A percentile compares a stretch with the other conserved stretches of the same genome.
These are phyloP conservation scores for Ellobium chinense DNA, from an alignment of 2,888 invertebrate genomes.

Conservation along the genomic window DNA sequence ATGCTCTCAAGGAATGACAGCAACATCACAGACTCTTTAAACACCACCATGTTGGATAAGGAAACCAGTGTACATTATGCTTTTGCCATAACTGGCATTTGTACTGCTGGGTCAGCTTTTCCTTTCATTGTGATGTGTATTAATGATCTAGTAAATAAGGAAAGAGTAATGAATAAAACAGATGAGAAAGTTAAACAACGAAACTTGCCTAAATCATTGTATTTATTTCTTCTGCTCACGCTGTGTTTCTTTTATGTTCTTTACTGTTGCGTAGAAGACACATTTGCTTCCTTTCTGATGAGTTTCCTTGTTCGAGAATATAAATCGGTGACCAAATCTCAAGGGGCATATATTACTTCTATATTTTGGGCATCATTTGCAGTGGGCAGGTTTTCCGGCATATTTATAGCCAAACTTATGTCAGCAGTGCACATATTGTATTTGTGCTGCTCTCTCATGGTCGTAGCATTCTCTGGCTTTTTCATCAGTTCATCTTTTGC, in stretches of 20 bases:
- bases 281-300: constrained; percentile 76
- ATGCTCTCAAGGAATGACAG: constrained; percentile 60
- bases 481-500: constrained; percentile 22
- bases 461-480: constrained; percentile 24
- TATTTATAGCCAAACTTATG: constrained; percentile 74
- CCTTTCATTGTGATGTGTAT: constrained; percentile 49
- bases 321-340: constrained; percentile 64
- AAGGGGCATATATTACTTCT: constrained; percentile 74
- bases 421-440: constrained; percentile 61
- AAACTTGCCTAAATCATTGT: constrained; percentile 47
- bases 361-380: constrained; percentile 79
- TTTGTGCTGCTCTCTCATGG: constrained; percentile 34
- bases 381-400: constrained; percentile 73
- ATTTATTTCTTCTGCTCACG: constrained; percentile 65
- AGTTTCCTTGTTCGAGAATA: constrained; percentile 74
- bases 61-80: constrained; percentile 48
- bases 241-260: constrained; percentile 73
- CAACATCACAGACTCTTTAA: too few relatives aligned
- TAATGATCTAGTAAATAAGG: constrained; percentile 39
- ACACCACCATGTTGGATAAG: background rate
- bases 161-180: constrained; percentile 4
- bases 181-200: constrained; percentile 22
- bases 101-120: constrained; percentile 47
- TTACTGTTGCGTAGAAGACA: constrained; percentile 78
- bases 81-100: constrained; percentile 55